Base-by-base conservation (phyloP, 30 jellyfish, hydroid and myxozoan species). In the Hydractinia echinata region DNA sequence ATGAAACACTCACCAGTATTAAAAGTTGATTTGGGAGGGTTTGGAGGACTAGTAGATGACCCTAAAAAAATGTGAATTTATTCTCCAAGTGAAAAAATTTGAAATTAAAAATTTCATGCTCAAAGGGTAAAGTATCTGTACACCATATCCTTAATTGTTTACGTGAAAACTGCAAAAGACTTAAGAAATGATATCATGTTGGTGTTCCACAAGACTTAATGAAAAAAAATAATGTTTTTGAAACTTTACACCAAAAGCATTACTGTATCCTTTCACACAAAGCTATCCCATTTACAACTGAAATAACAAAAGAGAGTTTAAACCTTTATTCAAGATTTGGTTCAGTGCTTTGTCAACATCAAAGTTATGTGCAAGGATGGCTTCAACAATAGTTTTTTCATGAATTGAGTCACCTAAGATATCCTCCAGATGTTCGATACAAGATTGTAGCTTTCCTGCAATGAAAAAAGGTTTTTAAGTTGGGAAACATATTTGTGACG, bases 331-430 rank as follows among this genome's bases (percentile, higher is more conserved):
- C 7, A 89, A 85, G 15, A 89, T 68, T 8, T 84, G 92, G 77
- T 89, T 78, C 82, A 89, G 58, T 10, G 97, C 95, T 76, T 49
- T 66, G 13, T 89, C 92, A 3, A 81, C 88, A 66, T 84, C 83
- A 67, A 30, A 89, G 61, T 84, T 70, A 20, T 67, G 73, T 44
- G 18, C 61, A 79, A 89, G 51, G 55, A 85, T 51, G 13, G 95
- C 95, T 51, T 68, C 71, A 14, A 85, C 91, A 39, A 86, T 84
- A 4, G 88, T 74, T 14, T 84, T 87, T 67, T 89, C 87, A 67
- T 89, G 88, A 51, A 61, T 79, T 14, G 74, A 51, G 48, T 89
- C 97, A 19, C 97, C 97, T 56, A 89, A 84, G 21, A 89, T 89
- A 61, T 89, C 97, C 18, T 89, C 95, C 6, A 89, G 80, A 8